Percentiles rank a stretch among this genome's conserved stretches.
These are phyloP conservation scores for Eulemur rufifrons DNA, from an alignment of 2,113 vertebrate genomes.

Conservation along the genomic window DNA sequence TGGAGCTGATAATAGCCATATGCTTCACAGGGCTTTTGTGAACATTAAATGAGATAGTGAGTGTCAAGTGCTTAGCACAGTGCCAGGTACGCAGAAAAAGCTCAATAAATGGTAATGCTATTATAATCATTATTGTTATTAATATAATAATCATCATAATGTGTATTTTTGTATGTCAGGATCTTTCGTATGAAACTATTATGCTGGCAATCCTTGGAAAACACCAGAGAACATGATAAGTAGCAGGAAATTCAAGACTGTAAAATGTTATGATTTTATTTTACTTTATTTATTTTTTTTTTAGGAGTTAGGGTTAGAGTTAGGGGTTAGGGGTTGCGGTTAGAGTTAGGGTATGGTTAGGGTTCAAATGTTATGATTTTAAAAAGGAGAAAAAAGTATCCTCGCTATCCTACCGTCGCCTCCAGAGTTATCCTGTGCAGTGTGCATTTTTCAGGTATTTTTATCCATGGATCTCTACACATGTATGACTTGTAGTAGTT, in stretches of 20 bases:
- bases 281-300: too few relatives aligned
- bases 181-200: not conserved
- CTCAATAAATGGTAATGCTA: not conserved
- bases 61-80: not conserved
- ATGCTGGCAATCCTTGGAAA: not conserved
- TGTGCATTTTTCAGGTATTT: not conserved
- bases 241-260: not conserved
- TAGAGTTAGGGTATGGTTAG: too few relatives aligned
- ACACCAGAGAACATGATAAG: not conserved
- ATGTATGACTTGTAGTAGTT: not conserved
- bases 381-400: not conserved
- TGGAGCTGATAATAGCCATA: not conserved
- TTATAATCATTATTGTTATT: not conserved
- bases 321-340: too few relatives aligned
- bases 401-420: not conserved
- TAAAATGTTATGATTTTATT: not conserved
- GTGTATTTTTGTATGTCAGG: not conserved
- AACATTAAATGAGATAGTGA: not conserved
- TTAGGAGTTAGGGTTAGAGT: too few relatives aligned
- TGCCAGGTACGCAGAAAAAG: not conserved
- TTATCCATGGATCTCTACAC: not conserved
- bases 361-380: not conserved
- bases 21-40: not conserved
- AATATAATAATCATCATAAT: not conserved
- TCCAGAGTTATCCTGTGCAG: not conserved